phyloP scores from a whole-genome alignment of 2,113 vertebrate species.

The Capreolus pygargus region DNA sequence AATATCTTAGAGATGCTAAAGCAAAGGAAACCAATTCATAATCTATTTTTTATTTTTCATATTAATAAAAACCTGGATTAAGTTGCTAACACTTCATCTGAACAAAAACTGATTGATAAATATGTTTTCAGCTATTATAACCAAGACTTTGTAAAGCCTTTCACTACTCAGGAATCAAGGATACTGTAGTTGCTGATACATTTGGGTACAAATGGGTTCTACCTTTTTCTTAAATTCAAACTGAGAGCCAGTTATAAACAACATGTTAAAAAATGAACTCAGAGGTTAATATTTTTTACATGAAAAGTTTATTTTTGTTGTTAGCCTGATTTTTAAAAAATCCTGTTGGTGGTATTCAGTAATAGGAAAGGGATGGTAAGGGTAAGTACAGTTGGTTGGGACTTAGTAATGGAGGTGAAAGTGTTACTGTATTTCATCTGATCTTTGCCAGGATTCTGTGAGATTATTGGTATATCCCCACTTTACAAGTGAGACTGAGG shows the following conservation, averaged over 20 bases:
- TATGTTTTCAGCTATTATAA: background rate
- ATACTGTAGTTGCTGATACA: background rate
- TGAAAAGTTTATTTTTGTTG: constrained; percentile 18
- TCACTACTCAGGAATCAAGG: background rate
- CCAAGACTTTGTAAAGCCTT: background rate
- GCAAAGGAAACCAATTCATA: background rate
- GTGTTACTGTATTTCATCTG: background rate
- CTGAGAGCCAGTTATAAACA: background rate
- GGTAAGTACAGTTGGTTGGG: background rate
- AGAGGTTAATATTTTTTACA: background rate
- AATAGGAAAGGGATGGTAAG: background rate
- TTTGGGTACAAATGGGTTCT: background rate
- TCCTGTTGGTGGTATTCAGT: background rate
- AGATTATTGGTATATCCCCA: background rate
- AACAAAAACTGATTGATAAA: constrained; percentile 8
- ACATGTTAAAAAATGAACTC: background rate
- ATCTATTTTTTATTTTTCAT: constrained; percentile 12
- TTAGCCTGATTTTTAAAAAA: background rate
- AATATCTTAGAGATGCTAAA: background rate
- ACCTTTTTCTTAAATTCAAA: background rate
- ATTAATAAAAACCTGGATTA: background rate
- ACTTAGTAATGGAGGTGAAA: background rate
- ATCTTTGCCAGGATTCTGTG: background rate
- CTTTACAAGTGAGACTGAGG: background rate
- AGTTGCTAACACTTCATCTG: background rate